Conservation (phyloP, 2,113 vertebrate species). For the Origma solitaria region DNA sequence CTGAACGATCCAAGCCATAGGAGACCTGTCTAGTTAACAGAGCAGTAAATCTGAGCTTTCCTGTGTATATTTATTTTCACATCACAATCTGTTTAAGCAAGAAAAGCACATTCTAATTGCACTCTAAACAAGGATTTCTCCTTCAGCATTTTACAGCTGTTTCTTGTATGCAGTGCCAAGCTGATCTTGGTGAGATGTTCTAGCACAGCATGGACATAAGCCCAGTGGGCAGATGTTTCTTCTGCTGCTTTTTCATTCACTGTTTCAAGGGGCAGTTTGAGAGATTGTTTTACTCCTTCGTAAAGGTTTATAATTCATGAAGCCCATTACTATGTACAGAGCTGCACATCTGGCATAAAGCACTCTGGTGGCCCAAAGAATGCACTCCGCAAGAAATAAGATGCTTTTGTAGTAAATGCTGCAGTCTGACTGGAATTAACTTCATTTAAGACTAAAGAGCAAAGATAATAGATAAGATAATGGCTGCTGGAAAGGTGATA, state of each 20-base stretch:
- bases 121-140: constrained; percentile 69
- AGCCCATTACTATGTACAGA: not conserved
- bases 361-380: not conserved
- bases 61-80: constrained; percentile 71
- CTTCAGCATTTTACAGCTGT: constrained; percentile 48
- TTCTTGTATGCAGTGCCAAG: constrained; percentile 39
- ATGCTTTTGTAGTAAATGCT: constrained; percentile 6
- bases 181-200: constrained; percentile 43
- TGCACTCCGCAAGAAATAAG: not conserved
- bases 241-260: constrained; percentile 8
- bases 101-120: constrained; percentile 74
- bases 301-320: constrained; percentile 26
- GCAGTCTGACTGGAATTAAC: not conserved
- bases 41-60: constrained; percentile 54
- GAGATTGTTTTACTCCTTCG: constrained; percentile 24
- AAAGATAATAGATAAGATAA: constrained; percentile 27
- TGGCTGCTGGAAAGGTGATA: not conserved
- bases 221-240: not conserved
- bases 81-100: constrained; percentile 75
- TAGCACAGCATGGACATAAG: constrained; percentile 25
- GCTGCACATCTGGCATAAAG: not conserved
- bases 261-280: constrained; percentile 20
- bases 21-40: constrained; percentile 68
- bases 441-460: constrained; percentile 25
- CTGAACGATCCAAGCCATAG: constrained; percentile 63